These are phyloP conservation scores for Leptodirus hochenwartii DNA, from an alignment of 2,888 invertebrate genomes.

Conservation along the genomic window DNA sequence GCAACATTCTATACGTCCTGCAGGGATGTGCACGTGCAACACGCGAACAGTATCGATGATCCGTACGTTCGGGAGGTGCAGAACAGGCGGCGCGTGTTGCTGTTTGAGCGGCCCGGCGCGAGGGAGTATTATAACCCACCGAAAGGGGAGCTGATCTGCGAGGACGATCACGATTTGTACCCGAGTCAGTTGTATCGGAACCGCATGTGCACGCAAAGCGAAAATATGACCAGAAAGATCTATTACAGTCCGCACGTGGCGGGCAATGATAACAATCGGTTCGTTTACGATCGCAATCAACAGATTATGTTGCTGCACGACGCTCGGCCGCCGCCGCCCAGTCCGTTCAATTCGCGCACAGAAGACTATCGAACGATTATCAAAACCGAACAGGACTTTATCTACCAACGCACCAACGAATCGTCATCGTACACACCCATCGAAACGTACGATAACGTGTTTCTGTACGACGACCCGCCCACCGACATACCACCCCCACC, in stretches of 20 bases:
- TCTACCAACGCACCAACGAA: constrained; percentile 13
- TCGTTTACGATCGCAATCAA: no score
- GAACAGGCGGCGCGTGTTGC: constrained; percentile 6
- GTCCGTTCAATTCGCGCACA: constrained; percentile 15
- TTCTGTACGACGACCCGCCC: constrained; percentile 16
- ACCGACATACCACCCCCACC: constrained; percentile 3
- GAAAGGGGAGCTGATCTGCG: no score
- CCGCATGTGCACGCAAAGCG: constrained; percentile 26
- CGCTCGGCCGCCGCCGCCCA: constrained; percentile 15
- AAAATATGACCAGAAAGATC: constrained; percentile 26
- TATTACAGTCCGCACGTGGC: no score
- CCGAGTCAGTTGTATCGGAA: constrained; percentile 20
- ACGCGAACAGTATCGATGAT: constrained; percentile 8
- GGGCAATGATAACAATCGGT: constrained; percentile 15
- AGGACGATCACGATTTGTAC: constrained; percentile 13
- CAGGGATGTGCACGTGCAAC: constrained; percentile 5
- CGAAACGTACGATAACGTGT: constrained; percentile 16
- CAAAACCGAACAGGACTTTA: constrained; percentile 10
- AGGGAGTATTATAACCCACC: no score
- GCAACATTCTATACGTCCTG: no score
- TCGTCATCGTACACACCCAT: constrained; percentile 14
- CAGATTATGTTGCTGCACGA: constrained; percentile 17
- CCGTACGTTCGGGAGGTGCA: constrained; percentile 9
- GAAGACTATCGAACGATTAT: constrained; percentile 4
- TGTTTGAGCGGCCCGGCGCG: no score